Conservation (phyloP, 30 jellyfish, hydroid and myxozoan species). For the Aurelia aurita region DNA sequence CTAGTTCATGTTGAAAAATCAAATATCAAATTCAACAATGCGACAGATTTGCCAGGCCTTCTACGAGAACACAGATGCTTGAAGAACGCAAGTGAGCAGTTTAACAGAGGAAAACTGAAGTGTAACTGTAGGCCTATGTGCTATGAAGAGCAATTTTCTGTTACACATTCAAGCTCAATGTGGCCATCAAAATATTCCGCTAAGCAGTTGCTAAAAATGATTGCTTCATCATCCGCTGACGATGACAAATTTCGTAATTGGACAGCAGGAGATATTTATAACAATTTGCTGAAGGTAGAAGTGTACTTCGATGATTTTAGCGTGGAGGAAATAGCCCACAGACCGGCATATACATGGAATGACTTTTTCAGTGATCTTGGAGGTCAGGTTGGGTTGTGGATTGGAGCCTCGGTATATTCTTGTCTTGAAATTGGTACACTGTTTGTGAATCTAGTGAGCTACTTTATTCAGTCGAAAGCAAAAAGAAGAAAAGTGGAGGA, state of each 20-base stretch:
- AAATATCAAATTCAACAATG: neutral
- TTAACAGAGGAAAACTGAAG: neutral
- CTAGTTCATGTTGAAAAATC: neutral
- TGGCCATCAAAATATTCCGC: slow-evolving; percentile 9
- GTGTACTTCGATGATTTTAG: slow-evolving; percentile 32
- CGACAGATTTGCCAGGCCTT: neutral
- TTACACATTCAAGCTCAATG: slow-evolving; percentile 1
- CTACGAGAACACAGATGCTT: neutral
- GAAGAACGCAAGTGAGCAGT: neutral
- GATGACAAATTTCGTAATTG: neutral
- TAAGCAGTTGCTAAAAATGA: neutral
- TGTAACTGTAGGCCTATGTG: neutral
- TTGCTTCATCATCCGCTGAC: neutral
- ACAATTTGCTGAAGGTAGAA: slow-evolving; percentile 11
- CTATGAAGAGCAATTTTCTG: slow-evolving; percentile 2
- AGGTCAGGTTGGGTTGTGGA: slow-evolving; percentile 60
- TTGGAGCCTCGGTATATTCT: slow-evolving; percentile 55
- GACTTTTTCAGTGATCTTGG: slow-evolving; percentile 42
- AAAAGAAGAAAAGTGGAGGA: too few relatives aligned
- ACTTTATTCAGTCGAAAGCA: too few relatives aligned
- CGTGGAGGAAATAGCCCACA: slow-evolving; percentile 20
- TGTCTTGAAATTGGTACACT: slow-evolving; percentile 22
- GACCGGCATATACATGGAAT: slow-evolving; percentile 20
- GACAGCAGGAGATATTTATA: slow-evolving; percentile 16
- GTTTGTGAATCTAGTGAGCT: too few relatives aligned